Percentiles rank a stretch among this genome's conserved stretches.
Evolutionary conservation across 2,888 invertebrate species (phyloP).

Genomic region (Apamea crenata): DNA sequence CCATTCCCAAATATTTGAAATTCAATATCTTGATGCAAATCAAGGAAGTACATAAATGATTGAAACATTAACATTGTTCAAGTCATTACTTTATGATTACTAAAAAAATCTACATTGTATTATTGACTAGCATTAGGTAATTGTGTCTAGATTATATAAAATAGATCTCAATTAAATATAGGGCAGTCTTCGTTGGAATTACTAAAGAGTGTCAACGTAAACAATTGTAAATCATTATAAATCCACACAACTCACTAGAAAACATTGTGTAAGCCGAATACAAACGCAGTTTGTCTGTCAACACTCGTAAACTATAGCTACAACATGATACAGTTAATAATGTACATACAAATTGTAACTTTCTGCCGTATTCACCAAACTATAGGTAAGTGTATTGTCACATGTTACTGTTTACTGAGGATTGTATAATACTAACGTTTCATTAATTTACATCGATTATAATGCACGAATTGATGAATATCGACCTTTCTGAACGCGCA

Average conservation of each 20-base stretch:
- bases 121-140: slow-evolving; percentile 87
- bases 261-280: slow-evolving; percentile 77
- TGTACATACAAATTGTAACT: slow-evolving; percentile 85
- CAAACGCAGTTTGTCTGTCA: slow-evolving; percentile 77
- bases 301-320: slow-evolving; percentile 81
- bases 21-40: slow-evolving; percentile 44
- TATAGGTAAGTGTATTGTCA: slow-evolving; percentile 90
- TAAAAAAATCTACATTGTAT: slow-evolving; percentile 76
- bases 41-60: slow-evolving; percentile 27
- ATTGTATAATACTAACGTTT: slow-evolving; percentile 81
- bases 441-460: slow-evolving; percentile 75
- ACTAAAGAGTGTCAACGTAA: slow-evolving; percentile 87
- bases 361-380: slow-evolving; percentile 89
- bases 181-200: slow-evolving; percentile 90
- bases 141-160: slow-evolving; percentile 89
- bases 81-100: slow-evolving; percentile 69
- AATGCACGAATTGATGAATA: slow-evolving; percentile 48
- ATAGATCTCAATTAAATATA: slow-evolving; percentile 90
- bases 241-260: slow-evolving; percentile 80
- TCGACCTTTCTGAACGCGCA: slow-evolving; percentile 40
- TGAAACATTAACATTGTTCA: slow-evolving; percentile 56
- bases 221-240: slow-evolving; percentile 85
- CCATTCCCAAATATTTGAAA: slow-evolving; percentile 34
- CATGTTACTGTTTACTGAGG: slow-evolving; percentile 87
- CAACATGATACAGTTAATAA: slow-evolving; percentile 77